Base-by-base conservation (phyloP, 2,113 vertebrate genomes). In the Scophthalmus maximus region DNA sequence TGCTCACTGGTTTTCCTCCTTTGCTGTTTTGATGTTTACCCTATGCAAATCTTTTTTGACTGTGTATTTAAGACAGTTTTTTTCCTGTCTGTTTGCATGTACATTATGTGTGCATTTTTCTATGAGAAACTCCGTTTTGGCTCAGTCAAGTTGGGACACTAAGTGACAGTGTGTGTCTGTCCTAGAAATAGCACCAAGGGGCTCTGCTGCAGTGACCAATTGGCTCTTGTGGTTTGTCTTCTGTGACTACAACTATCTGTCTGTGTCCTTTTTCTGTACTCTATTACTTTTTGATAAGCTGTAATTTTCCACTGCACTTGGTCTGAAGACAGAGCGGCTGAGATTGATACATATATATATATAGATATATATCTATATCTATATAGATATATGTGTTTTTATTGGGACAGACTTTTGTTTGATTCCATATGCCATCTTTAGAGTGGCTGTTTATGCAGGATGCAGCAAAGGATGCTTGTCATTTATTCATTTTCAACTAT, bases 171-270 rank as follows among this genome's bases (percentile, higher is more conserved):
- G 59, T n/a, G 73, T 79, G 59, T 36, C 70, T 14, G 1, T 74
- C 46, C 84, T 78, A 67, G 8, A 84, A 89, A 89, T 89, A 87
- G 82, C 68, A 9, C 44, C n/a, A 20, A 76, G 66, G 46, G 12
- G 12, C 50, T 51, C 22, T 60, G 25, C 8, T 60, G 20, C 8
- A 9, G 10, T n/a, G 81, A 63, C 68, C 72, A 65, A 51, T 34
- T 56, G 32, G 25, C 50, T 51, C 65, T 47, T n/a, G 29, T 42
- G 30, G 60, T 56, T 68, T 73, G 4, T 36, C 6, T 10, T 59
- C 8, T 44, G 59, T 67, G 63, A 51, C 68, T 7, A 10, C 18
- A 73, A 55, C 47, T 57, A 53, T 26, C 9, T 29, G 66, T 62
- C 47, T 74, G 47, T 79, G 38, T 42, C 49, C 7, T 44, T 79